Evolutionary conservation across 2,888 invertebrate species (phyloP).

Genomic region (Thecophora atra): DNA sequence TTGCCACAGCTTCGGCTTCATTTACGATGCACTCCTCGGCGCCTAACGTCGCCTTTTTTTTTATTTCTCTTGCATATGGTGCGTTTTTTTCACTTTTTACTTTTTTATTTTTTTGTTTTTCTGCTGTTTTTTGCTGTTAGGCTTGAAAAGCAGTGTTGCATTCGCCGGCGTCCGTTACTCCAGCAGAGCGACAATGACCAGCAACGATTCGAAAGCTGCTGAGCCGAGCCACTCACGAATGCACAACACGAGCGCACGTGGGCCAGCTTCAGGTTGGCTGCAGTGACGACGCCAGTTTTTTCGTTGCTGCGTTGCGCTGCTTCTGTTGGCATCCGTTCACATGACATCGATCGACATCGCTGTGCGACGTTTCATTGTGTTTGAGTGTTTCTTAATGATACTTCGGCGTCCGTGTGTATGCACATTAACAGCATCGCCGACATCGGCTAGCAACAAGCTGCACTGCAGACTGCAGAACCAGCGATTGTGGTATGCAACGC

Average conservation of each 20-base stretch:
- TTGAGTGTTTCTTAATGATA: too few relatives aligned
- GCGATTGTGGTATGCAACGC: too few relatives aligned
- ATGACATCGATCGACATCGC: too few relatives aligned
- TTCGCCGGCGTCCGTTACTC: background rate
- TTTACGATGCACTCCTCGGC: slow-evolving; percentile 1
- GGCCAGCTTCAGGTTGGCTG: too few relatives aligned
- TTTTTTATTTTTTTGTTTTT: too few relatives aligned
- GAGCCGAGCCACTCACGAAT: background rate
- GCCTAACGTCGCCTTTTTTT: slow-evolving; percentile 17
- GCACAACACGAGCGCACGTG: too few relatives aligned
- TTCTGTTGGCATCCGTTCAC: too few relatives aligned
- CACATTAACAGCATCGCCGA: background rate
- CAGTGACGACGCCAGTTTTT: too few relatives aligned
- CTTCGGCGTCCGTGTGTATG: too few relatives aligned
- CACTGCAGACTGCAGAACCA: slow-evolving; percentile 11
- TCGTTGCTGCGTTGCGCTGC: too few relatives aligned
- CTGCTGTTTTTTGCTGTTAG: background rate
- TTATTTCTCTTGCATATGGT: slow-evolving; percentile 3
- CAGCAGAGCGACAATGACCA: background rate
- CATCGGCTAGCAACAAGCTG: too few relatives aligned
- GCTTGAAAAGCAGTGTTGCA: background rate
- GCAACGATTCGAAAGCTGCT: background rate
- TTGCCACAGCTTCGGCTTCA: background rate
- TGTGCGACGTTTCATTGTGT: too few relatives aligned
- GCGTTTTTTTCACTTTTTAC: background rate